phyloP scores from a whole-genome alignment of 2,797 vertebrate species.

The Tolypeutes matacus region DNA sequence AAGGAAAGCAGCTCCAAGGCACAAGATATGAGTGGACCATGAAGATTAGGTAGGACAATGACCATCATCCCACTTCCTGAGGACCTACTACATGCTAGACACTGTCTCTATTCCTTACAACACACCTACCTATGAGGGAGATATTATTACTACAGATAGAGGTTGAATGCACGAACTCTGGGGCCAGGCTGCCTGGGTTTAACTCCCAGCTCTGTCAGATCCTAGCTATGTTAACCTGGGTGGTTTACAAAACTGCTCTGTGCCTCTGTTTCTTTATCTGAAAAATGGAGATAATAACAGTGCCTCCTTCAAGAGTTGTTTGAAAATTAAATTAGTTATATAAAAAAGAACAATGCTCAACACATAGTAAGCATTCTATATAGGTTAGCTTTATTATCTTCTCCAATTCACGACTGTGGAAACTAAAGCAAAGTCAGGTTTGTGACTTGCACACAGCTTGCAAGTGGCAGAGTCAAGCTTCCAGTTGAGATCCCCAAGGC shows the following conservation, averaged over 20 bases:
- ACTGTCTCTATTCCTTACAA: neutral
- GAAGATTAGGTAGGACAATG: neutral
- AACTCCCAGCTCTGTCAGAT: neutral
- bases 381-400: slow-evolving; percentile 18
- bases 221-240: neutral
- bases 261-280: slow-evolving; percentile 30
- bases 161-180: neutral
- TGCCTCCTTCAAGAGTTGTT: neutral
- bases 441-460: neutral
- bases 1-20: slow-evolving; percentile 9
- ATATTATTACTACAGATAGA: neutral
- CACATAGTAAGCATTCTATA: neutral
- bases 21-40: neutral
- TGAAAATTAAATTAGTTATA: slow-evolving; percentile 37
- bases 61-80: neutral
- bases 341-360: neutral
- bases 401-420: neutral
- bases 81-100: neutral
- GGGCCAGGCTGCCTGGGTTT: neutral
- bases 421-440: slow-evolving; percentile 15
- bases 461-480: neutral
- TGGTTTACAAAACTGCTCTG: neutral
- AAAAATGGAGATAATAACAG: slow-evolving; percentile 14
- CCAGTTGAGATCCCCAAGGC: neutral
- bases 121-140: neutral